phyloP scores from a whole-genome alignment of 2,113 vertebrate genomes.

The human (Homo sapiens) region GRCh38 chr5:52486501-52487000 shows the following conservation, averaged over 20 bases:
- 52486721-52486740: neutral
- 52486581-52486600: no score
- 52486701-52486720: no score
- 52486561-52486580: no score
- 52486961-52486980: neutral
- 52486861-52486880: neutral
- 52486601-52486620: no score
- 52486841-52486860: neutral
- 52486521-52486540: no score
- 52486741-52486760: neutral
- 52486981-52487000: neutral
- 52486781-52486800: neutral
- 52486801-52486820: neutral
- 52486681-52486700: no score
- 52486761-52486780: neutral
- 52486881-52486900: neutral
- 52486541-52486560: no score
- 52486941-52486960: neutral
- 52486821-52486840: neutral
- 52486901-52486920: accelerated
- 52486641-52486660: no score
- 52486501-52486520: no score
- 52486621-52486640: no score
- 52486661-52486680: no score
- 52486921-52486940: neutral